These are phyloP conservation scores for Goniozus legneri DNA, from an alignment of 1,140 invertebrate species.

Conservation along the genomic window DNA sequence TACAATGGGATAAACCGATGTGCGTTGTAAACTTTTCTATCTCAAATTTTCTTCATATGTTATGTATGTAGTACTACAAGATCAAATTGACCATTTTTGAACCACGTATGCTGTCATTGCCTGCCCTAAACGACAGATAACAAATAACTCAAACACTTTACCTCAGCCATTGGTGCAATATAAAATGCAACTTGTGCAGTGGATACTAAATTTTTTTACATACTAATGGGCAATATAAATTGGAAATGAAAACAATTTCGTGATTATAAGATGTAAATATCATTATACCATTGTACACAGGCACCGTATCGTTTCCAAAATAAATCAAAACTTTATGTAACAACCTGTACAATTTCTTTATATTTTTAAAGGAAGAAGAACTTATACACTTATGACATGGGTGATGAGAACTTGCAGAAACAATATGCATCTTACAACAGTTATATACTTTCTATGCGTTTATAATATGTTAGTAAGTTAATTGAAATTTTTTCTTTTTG, in stretches of 20 bases:
- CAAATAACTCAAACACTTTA: not conserved
- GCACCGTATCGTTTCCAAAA: not conserved
- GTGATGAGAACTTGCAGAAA: too few relatives aligned
- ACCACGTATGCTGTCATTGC: not conserved
- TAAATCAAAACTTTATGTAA: not conserved
- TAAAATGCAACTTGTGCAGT: conserved; percentile 5
- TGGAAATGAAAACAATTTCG: not conserved
- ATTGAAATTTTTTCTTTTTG: too few relatives aligned
- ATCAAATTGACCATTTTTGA: not conserved
- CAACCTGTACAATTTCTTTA: too few relatives aligned
- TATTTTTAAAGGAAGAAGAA: too few relatives aligned
- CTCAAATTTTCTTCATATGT: conserved; percentile 9
- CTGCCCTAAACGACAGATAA: not conserved
- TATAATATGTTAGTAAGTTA: too few relatives aligned
- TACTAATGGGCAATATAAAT: too few relatives aligned
- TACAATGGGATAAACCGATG: not conserved
- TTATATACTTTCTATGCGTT: too few relatives aligned
- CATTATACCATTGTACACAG: not conserved
- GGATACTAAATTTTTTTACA: not conserved
- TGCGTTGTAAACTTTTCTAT: conserved; percentile 12
- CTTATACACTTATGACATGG: too few relatives aligned
- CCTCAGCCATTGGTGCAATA: conserved; percentile 11
- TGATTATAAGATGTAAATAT: not conserved
- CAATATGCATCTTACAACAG: too few relatives aligned
- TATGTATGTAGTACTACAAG: not conserved